These are phyloP conservation scores for Oscheius myriophilus DNA, from an alignment of 2,888 invertebrate species.

Conservation along the genomic window DNA sequence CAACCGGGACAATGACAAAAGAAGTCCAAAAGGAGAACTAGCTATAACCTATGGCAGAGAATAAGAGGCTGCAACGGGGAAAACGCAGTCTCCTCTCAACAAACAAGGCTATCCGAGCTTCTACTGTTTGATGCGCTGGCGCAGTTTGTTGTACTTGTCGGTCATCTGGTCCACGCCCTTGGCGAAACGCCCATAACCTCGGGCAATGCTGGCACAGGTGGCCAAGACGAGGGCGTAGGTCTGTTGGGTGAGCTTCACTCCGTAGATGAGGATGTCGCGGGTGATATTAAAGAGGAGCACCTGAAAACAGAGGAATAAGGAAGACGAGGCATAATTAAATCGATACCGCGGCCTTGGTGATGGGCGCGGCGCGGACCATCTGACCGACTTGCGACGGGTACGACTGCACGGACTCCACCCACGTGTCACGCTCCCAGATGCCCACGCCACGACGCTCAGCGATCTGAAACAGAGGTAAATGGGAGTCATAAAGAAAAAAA, in stretches of 20 bases:
- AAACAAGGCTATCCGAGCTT: background rate
- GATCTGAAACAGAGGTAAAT: constrained; percentile 51
- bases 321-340: background rate
- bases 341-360: constrained; percentile 66
- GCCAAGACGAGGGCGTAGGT: constrained; percentile 54
- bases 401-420: constrained; percentile 67
- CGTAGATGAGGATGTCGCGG: constrained; percentile 59
- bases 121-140: constrained; percentile 43
- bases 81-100: background rate
- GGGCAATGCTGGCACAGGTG: constrained; percentile 42
- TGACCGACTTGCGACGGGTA: constrained; percentile 64
- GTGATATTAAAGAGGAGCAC: constrained; percentile 60
- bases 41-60: constrained; percentile 19
- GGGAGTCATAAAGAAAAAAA: background rate
- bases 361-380: constrained; percentile 58
- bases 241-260: constrained; percentile 60
- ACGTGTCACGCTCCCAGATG: constrained; percentile 69
- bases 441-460: constrained; percentile 70
- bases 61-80: background rate
- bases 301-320: constrained; percentile 36
- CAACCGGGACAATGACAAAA: constrained; percentile 14
- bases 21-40: constrained; percentile 5
- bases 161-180: constrained; percentile 51
- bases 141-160: constrained; percentile 48
- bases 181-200: constrained; percentile 55